Evolutionary conservation across 92 coral and sea anemone species (phyloP), one percentile per base, ranked within the genome.

Genomic region (Isaurus tuberculatus): DNA sequence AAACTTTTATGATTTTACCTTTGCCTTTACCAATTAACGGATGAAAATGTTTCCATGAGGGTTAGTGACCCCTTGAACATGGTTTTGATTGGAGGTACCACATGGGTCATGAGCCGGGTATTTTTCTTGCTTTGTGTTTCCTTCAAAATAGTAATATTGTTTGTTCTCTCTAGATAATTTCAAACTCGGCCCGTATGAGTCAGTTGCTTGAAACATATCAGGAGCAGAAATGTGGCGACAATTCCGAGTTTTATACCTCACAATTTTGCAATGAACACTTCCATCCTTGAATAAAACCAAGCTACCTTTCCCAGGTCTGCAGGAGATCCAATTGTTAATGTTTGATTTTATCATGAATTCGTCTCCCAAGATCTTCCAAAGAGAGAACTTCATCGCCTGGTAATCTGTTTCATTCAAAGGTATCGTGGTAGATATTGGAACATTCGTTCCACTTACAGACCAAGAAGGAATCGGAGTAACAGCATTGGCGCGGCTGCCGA

Each of bases 1-100:
- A n/a, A n/a, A n/a, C n/a, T n/a, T n/a, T n/a, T n/a, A n/a, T n/a
- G n/a, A n/a, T n/a, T n/a, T n/a, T n/a, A 31, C 70, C 14, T 14
- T 44, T 15, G 16, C 51, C 42, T 49, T 69, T 11, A 22, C 57
- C 23, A 16, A 61, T 80, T 37, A 80, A 5, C 85, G 85, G 58
- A 80, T 51, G 65, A 65, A 80, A 2, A 80, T 80, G 73, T 51
- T 80, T 16, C 81, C 81, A 29, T 51, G 81, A 3, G 81, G 81
- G 19, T 42, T 75, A 20, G 33, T 29, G 17, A 80, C 60, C 16
- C 43, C 44, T 37, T 65, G 10, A 10, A 40, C 40, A 20, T 80
- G 85, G 25, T 65, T 27, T 46, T 67, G 73, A 3, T 65, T 67
- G 28, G 70, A 64, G 8, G 33, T 65, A 19, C 85, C 85, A 42